phyloP scores from a whole-genome alignment of 2,888 invertebrate genomes.

The Mimas tiliae region DNA sequence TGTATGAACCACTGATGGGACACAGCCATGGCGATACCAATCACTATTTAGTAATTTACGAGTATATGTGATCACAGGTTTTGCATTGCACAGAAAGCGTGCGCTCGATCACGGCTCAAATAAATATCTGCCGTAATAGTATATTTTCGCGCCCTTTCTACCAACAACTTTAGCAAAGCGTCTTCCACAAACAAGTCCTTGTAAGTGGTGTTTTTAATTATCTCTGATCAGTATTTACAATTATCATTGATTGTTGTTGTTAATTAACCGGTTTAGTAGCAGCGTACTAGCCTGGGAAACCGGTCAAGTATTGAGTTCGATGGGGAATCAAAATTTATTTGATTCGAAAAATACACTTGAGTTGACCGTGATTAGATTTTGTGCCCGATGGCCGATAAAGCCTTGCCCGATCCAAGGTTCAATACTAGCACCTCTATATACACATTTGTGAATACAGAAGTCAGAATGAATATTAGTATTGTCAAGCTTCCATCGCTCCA shows the following conservation, averaged over 20 bases:
- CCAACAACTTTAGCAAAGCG: slow-evolving; percentile 40
- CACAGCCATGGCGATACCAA: slow-evolving; percentile 64
- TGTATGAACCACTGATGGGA: slow-evolving; percentile 82
- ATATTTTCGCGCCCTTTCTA: slow-evolving; percentile 51
- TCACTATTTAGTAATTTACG: background rate
- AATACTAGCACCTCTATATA: too few species aligned
- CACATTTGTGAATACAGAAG: too few species aligned
- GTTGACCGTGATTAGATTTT: too few species aligned
- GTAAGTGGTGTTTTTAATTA: background rate
- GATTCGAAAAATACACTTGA: too few species aligned
- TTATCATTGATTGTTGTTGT: too few species aligned
- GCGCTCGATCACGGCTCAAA: slow-evolving; percentile 53
- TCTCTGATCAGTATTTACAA: background rate
- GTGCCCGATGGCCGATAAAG: too few species aligned
- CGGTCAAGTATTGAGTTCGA: too few species aligned
- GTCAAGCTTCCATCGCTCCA: too few species aligned
- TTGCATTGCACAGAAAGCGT: slow-evolving; percentile 61
- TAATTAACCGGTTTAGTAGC: background rate
- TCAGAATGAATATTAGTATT: too few species aligned
- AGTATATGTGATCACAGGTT: slow-evolving; percentile 31
- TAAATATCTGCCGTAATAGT: slow-evolving; percentile 59
- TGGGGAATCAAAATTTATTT: too few species aligned
- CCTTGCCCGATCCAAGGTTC: too few species aligned
- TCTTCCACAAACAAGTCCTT: background rate
- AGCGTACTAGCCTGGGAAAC: background rate